Evolutionary conservation across 2,888 invertebrate genomes (phyloP), one percentile per base, ranked within the genome.

Genomic region (Amiota minor): DNA sequence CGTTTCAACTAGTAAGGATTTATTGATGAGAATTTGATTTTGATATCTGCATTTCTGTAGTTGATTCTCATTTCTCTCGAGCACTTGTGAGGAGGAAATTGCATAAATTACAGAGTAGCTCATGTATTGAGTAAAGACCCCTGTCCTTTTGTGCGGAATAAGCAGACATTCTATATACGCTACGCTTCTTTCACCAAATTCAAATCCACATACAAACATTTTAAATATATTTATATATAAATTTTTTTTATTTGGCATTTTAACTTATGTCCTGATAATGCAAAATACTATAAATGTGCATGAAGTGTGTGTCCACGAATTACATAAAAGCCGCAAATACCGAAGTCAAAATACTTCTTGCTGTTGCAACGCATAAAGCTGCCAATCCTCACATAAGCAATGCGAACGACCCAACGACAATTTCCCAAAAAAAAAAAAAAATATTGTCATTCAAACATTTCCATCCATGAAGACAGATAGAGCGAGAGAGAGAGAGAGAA

Each of bases 241-340:
- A 8, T 47, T 46, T 47, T 65, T 18, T 45, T 62, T 47, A 6
- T 65, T 47, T 65, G 16, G 71, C 67, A 70, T 18, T 59, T n/a
- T 20, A 20, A 11, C 11, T 20, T 16, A 1, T 59, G 47, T 46
- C 16, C n/a, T 65, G 47, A 18, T 49, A 47, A 49, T 65, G 16
- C 65, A 70, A 69, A 53, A 74, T 68, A 77, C 70, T 74, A 74
- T 77, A 76, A 77, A 35, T 35, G 55, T 16, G 16, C 45, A 75
- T 79, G 35, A 4, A 3, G 35, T 35, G 35, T 35, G 83, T 80
- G 81, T 82, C 86, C 85, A 83, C 81, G 85, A 86, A 84, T 84
- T 84, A 86, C 86, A 83, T 83, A 83, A 83, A 83, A 83, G 81
- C 83, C 83, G 81, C 83, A 85, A 83, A 85, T 83, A 82, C 83